Evolutionary conservation across 2,113 vertebrate genomes (phyloP).

Genomic region (Macroglossus sobrinus): DNA sequence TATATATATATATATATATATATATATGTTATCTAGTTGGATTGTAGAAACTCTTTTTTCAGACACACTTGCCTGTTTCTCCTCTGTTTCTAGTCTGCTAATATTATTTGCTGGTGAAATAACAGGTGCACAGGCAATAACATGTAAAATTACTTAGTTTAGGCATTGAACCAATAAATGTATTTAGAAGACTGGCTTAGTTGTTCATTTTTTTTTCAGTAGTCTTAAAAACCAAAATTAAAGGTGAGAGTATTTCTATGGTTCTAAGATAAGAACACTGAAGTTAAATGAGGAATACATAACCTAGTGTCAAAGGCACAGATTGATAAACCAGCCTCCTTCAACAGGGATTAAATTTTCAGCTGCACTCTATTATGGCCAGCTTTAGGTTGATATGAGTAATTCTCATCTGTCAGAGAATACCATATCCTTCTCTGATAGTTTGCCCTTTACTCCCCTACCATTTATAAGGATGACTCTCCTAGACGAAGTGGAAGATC

Average conservation of each 20-base stretch:
- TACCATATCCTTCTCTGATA: neutral
- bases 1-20: neutral
- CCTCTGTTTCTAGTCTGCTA: neutral
- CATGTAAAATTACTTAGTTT: neutral
- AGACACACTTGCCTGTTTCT: neutral
- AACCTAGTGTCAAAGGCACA: neutral
- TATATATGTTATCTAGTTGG: neutral
- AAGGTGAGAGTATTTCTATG: neutral
- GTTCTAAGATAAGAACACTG: neutral
- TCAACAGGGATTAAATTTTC: neutral
- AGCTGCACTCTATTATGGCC: neutral
- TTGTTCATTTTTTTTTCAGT: neutral
- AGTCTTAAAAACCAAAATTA: neutral
- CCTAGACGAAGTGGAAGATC: neutral
- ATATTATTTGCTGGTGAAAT: neutral
- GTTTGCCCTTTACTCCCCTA: rapidly evolving
- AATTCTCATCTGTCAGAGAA: neutral
- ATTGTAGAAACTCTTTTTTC: neutral
- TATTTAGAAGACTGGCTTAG: neutral
- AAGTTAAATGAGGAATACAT: neutral
- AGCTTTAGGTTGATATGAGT: neutral
- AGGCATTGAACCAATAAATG: neutral
- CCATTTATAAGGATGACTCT: neutral
- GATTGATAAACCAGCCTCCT: neutral
- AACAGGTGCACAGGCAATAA: neutral